phyloP scores from a whole-genome alignment of 2,113 vertebrate genomes.

The Labrus mixtus region DNA sequence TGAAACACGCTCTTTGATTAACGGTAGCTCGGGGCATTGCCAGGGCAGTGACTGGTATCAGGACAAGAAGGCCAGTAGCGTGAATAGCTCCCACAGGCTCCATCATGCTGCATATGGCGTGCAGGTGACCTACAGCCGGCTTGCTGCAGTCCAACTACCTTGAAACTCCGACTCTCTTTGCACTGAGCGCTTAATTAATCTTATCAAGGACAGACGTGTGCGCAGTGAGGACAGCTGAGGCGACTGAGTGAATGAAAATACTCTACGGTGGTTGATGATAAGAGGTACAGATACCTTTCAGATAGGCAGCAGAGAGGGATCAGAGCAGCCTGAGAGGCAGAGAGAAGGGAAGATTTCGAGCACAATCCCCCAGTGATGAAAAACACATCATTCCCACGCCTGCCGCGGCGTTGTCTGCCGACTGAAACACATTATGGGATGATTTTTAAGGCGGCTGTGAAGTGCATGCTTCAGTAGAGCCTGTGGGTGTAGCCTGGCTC shows the following conservation, averaged over 20 bases:
- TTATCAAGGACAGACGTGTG: conserved; percentile 55
- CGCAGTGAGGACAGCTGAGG: conserved; percentile 17
- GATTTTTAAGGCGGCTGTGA: conserved; percentile 43
- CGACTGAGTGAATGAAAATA: conserved; percentile 21
- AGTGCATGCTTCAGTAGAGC: conserved; percentile 33
- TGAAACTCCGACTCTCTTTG: conserved; percentile 36
- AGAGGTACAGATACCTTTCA: conserved; percentile 14
- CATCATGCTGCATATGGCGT: conserved; percentile 42
- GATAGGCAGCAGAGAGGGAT: conserved; percentile 26
- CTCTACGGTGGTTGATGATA: conserved; percentile 19
- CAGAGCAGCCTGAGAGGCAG: conserved; percentile 30
- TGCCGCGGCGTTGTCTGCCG: conserved; percentile 4
- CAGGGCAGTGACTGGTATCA: conserved; percentile 39
- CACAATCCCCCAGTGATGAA: conserved; percentile 35
- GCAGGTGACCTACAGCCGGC: conserved; percentile 50
- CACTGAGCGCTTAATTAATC: conserved; percentile 55
- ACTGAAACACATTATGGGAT: conserved; percentile 42
- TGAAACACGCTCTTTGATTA: conserved; percentile 44
- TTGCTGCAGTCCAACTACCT: conserved; percentile 11
- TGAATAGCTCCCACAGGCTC: conserved; percentile 56
- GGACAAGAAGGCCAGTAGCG: conserved; percentile 4
- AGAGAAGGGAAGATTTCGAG: conserved; percentile 15
- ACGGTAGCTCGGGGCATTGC: conserved; percentile 35
- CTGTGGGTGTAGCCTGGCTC: conserved; percentile 52
- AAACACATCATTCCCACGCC: conserved; percentile 50